Percentiles rank a stretch among this genome's conserved stretches.
Evolutionary conservation across 2,888 invertebrate species (phyloP).

Genomic region (Drosophila hawaiiensis): DNA sequence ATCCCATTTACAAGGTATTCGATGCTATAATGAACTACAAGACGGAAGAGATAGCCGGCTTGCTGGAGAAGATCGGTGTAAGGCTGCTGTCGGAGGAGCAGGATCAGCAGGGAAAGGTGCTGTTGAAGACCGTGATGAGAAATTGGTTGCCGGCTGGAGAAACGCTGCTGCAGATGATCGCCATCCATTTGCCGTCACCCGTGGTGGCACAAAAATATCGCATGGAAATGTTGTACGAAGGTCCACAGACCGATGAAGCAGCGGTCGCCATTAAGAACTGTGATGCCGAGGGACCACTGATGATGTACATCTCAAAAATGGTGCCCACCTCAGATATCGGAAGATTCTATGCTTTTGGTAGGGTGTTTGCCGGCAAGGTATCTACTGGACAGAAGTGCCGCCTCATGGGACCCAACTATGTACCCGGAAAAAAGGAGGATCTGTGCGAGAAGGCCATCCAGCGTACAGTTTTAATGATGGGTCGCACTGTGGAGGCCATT

Average conservation of each 20-base stretch:
- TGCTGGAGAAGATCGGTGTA: constrained; percentile 96
- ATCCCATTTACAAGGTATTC: constrained; percentile 98
- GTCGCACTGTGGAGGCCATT: constrained; percentile 99
- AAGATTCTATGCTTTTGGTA: constrained; percentile 99
- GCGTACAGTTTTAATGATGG: constrained; percentile 99
- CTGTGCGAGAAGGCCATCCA: constrained; percentile 99
- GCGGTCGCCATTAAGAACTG: constrained; percentile 96
- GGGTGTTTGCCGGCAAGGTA: constrained; percentile 99
- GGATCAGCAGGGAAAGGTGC: constrained; percentile 97
- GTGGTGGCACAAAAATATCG: constrained; percentile 99
- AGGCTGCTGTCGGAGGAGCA: constrained; percentile 96
- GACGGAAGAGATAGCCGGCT: constrained; percentile 93
- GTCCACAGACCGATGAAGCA: constrained; percentile 97
- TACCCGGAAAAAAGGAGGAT: constrained; percentile 99
- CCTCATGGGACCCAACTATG: constrained; percentile 99
- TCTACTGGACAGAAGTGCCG: constrained; percentile 96
- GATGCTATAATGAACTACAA: constrained; percentile 94
- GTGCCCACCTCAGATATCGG: constrained; percentile 99
- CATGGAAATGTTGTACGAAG: constrained; percentile 99
- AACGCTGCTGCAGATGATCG: constrained; percentile 99
- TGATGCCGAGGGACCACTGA: constrained; percentile 97
- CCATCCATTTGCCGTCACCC: constrained; percentile 99
- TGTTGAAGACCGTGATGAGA: constrained; percentile 99
- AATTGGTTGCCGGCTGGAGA: constrained; percentile 99
- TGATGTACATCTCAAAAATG: constrained; percentile 99